Evolutionary conservation across 2,797 vertebrate genomes (phyloP), one percentile per base, ranked within the genome.

Genomic region (Cyclura pinguis): DNA sequence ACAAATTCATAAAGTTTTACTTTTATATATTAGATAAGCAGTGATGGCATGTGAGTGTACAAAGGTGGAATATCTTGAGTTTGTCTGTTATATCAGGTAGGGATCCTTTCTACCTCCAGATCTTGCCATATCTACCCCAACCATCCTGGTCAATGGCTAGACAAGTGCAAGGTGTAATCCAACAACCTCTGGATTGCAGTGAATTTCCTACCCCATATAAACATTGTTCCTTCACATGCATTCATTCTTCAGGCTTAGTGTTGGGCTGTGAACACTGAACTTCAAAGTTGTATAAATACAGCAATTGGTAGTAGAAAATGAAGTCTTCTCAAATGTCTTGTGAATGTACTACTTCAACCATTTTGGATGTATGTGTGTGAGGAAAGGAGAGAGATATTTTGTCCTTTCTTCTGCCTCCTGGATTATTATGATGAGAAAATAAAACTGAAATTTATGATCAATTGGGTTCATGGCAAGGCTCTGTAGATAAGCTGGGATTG

Each of bases 381-480:
- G 86, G 16, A 22, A 16, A 22, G n/a, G 16, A 29, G 88, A 84
- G 72, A 77, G 0, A 27, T 32, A 57, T 69, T 29, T 85, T 10
- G 64, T 5, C 13, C 32, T 57, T 55, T 52, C 47, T 27, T 76
- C 57, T 38, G 32, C 29, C 38, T 83, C 50, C 38, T 67, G 69
- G 52, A 83, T 84, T 77, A 55, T 72, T 78, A 42, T 12, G 72
- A 77, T 9, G 27, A 91, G 73, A 62, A 87, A 91, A 80, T 67
- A 80, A 84, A 88, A 77, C 13, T 47, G 73, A 72, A 85, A 88
- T 62, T 80, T 91, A 91, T 91, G 86, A 91, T 88, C 86, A 80
- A 64, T 85, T 85, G 86, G 52, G 90, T 91, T 88, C 86, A 85
- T 55, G 62, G 32, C 69, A 85, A 84, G 86, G 76, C 74, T 80